Conservation (phyloP, 2,888 invertebrate genomes). For the Drosophila nigricruria region DNA sequence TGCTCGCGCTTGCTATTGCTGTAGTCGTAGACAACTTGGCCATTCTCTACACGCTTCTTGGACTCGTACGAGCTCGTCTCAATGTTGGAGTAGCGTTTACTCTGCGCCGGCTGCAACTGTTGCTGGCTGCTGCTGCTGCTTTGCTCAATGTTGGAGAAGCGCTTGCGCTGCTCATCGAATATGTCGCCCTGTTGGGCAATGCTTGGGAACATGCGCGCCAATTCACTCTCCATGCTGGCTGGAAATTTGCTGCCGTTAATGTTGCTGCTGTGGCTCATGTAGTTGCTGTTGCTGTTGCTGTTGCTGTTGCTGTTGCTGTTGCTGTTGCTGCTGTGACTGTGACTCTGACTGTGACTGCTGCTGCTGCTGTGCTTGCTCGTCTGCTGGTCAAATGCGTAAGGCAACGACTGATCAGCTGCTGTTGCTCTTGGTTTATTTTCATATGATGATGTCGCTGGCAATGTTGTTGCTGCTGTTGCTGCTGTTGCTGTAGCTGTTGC, state of each 20-base stretch:
- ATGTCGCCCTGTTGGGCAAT: conserved; percentile 75
- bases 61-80: conserved; percentile 83
- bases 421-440: conserved; percentile 82
- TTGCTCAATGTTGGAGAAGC: conserved; percentile 84
- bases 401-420: conserved; percentile 54
- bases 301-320: conserved; percentile 6
- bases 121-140: conserved; percentile 51
- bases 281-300: conserved; percentile 11
- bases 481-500: conserved; percentile 16
- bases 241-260: conserved; percentile 51
- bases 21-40: conserved; percentile 82
- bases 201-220: conserved; percentile 80
- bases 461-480: conserved; percentile 29
- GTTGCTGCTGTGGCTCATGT: conserved; percentile 6
- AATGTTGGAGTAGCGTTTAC: conserved; percentile 84
- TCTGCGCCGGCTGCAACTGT: conserved; percentile 51
- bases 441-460: conserved; percentile 73
- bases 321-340: conserved; percentile 29
- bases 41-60: conserved; percentile 84
- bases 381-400: conserved; percentile 47
- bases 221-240: conserved; percentile 70
- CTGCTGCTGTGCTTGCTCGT: conserved; percentile 40
- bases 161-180: conserved; percentile 78
- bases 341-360: conserved; percentile 18
- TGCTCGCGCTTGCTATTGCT: conserved; percentile 76